Evolutionary conservation across 2,113 vertebrate species (phyloP).

Genomic region (Brachypodius melanocephalos): DNA sequence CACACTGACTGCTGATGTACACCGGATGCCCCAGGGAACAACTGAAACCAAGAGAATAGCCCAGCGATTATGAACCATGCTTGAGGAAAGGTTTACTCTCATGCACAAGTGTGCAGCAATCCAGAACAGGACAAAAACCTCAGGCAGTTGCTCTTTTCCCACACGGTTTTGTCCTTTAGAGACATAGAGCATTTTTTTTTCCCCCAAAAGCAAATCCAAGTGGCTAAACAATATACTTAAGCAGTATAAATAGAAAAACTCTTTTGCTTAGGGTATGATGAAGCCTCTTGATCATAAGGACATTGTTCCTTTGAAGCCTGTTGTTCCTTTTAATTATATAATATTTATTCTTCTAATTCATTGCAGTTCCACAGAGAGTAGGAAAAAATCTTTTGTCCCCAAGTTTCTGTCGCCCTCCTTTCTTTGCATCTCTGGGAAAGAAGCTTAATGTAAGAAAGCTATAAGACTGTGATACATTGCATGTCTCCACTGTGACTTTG

Average conservation of each 20-base stretch:
- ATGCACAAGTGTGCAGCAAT: background rate
- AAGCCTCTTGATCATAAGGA: background rate
- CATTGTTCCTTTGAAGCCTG: background rate
- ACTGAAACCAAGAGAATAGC: background rate
- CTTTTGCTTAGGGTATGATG: background rate
- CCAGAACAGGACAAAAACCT: background rate
- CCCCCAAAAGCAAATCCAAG: background rate
- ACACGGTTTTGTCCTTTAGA: background rate
- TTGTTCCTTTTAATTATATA: background rate
- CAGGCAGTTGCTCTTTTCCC: background rate
- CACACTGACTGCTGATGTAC: background rate
- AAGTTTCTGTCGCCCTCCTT: background rate
- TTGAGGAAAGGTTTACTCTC: background rate
- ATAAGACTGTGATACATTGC: background rate
- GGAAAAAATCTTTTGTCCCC: background rate
- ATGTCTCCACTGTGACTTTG: background rate
- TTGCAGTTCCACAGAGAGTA: background rate
- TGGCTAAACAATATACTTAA: background rate
- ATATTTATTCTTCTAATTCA: background rate
- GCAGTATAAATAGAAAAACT: background rate
- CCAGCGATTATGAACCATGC: background rate
- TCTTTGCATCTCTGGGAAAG: background rate
- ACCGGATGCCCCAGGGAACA: background rate
- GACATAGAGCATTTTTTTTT: background rate
- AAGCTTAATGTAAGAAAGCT: background rate